A percentile compares a stretch with the other conserved stretches of the same genome.
Conservation (phyloP, 2,797 vertebrate species). For the Oreochromis mossambicus region DNA sequence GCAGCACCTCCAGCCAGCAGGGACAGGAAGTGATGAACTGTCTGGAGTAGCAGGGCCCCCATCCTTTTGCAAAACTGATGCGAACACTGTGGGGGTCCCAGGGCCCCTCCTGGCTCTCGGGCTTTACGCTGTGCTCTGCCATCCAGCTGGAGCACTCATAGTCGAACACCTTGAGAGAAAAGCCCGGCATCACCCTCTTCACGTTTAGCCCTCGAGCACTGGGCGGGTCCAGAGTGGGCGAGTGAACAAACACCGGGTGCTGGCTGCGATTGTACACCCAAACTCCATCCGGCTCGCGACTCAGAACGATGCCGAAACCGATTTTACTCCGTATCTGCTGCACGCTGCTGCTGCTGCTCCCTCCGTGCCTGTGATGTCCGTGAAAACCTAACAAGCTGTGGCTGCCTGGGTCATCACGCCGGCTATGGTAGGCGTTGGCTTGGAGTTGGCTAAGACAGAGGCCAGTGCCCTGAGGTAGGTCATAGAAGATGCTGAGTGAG, state of each 20-base stretch:
- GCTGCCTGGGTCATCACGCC: slow-evolving; percentile 43
- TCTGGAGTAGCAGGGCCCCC: slow-evolving; percentile 95
- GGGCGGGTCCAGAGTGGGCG: slow-evolving; percentile 91
- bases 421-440: slow-evolving; percentile 64
- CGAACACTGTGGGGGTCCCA: slow-evolving; percentile 95
- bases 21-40: slow-evolving; percentile 98
- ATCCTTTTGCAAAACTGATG: slow-evolving; percentile 97
- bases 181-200: slow-evolving; percentile 92
- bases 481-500: slow-evolving; percentile 98
- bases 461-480: slow-evolving; percentile 99
- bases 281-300: slow-evolving; percentile 91
- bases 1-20: slow-evolving; percentile 95
- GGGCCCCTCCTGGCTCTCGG: slow-evolving; percentile 85
- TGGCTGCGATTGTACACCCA: slow-evolving; percentile 97
- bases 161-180: slow-evolving; percentile 96
- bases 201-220: slow-evolving; percentile 83
- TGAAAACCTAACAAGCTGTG: slow-evolving; percentile 22
- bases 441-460: slow-evolving; percentile 96
- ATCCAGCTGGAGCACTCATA: slow-evolving; percentile 87
- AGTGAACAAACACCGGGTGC: slow-evolving; percentile 98
- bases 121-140: slow-evolving; percentile 78
- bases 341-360: slow-evolving; percentile 77
- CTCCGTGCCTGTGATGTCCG: slow-evolving; percentile 1
- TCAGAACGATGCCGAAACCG: slow-evolving; percentile 93
- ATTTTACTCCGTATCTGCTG: slow-evolving; percentile 93